A percentile compares a stretch with the other conserved stretches of the same genome.
Conservation (phyloP, 2,888 invertebrate species). For the Metopia argyrocephala region DNA sequence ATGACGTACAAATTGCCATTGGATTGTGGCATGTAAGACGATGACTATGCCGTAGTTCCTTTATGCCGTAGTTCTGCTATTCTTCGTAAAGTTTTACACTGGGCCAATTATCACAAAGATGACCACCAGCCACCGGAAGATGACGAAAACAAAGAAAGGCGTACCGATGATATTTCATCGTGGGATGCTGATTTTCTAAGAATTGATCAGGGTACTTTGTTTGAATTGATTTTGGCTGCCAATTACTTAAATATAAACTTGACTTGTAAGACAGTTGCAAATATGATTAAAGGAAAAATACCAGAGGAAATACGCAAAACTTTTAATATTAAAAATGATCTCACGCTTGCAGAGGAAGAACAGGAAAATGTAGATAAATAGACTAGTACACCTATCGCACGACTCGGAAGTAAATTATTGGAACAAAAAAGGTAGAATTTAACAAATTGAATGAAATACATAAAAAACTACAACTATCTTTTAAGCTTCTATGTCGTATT, state of each 20-base stretch:
- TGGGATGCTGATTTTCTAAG: too few species aligned
- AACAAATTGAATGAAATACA: slow-evolving; percentile 19
- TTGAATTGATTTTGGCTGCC: slow-evolving; percentile 97
- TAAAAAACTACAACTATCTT: slow-evolving; percentile 36
- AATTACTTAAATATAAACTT: slow-evolving; percentile 99
- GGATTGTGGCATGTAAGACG: slow-evolving; percentile 92
- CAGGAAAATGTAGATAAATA: slow-evolving; percentile 85
- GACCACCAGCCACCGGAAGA: slow-evolving; percentile 98
- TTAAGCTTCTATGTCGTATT: slow-evolving; percentile 34
- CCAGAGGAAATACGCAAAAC: slow-evolving; percentile 98
- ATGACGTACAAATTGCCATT: slow-evolving; percentile 98
- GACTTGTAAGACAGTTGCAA: slow-evolving; percentile 98
- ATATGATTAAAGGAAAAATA: slow-evolving; percentile 99
- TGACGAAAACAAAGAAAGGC: slow-evolving; percentile 97
- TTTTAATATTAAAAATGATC: slow-evolving; percentile 98
- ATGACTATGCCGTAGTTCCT: slow-evolving; percentile 96
- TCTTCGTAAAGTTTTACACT: slow-evolving; percentile 94
- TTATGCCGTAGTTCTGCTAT: slow-evolving; percentile 97
- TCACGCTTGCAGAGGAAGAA: slow-evolving; percentile 97
- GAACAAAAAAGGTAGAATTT: neutral
- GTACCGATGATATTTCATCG: too few species aligned
- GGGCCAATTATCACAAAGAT: too few species aligned
- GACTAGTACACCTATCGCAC: neutral
- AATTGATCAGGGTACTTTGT: slow-evolving; percentile 97
- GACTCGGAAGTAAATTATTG: slow-evolving; percentile 6